A percentile compares a stretch with the other conserved stretches of the same genome.
These are phyloP conservation scores for Hyperopisus bebe DNA, from an alignment of 2,113 vertebrate species.

Conservation along the genomic window DNA sequence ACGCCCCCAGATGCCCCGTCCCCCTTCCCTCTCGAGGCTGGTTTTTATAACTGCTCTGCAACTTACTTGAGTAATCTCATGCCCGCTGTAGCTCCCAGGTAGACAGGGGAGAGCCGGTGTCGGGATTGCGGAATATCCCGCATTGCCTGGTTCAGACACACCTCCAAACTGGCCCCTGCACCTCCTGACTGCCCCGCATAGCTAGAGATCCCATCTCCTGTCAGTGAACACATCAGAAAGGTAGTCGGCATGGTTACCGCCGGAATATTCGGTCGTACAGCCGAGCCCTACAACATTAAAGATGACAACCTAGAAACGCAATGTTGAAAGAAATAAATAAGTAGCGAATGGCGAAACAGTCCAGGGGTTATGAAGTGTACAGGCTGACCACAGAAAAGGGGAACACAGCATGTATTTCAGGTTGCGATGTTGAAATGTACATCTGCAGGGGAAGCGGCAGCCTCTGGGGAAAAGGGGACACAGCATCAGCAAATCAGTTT, in stretches of 20 bases:
- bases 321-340: not conserved
- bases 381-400: not conserved
- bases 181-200: slow-evolving; percentile 40
- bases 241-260: not conserved
- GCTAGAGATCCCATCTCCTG: slow-evolving; percentile 57
- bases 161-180: slow-evolving; percentile 48
- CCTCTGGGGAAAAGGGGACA: not conserved
- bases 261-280: not conserved
- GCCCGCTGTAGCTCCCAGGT: slow-evolving; percentile 75
- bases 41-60: not conserved
- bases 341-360: slow-evolving; percentile 31
- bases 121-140: slow-evolving; percentile 52
- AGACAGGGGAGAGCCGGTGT: slow-evolving; percentile 54
- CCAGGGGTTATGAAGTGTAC: not conserved
- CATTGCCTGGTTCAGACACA: slow-evolving; percentile 61
- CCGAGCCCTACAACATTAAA: not conserved
- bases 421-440: not conserved
- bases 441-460: not conserved
- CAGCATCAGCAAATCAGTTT: slow-evolving; percentile 1
- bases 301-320: not conserved
- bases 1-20: not conserved
- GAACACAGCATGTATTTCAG: slow-evolving; percentile 26
- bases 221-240: not conserved
- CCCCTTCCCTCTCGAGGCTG: not conserved
- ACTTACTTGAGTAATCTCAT: slow-evolving; percentile 77